Evolutionary conservation across 2,113 vertebrate genomes (phyloP).

Genomic region (Leptobrachium leishanense): DNA sequence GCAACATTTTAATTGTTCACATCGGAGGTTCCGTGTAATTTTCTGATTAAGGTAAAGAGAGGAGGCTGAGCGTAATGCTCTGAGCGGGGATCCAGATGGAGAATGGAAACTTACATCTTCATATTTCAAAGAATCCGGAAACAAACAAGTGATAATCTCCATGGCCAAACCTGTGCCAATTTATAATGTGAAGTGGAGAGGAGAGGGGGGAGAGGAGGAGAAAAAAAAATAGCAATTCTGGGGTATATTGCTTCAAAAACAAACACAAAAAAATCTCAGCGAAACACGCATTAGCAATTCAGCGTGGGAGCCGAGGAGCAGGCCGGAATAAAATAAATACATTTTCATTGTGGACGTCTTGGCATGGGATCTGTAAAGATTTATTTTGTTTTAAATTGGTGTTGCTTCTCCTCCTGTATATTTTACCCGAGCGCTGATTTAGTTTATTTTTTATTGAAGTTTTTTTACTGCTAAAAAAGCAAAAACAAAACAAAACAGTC

Average conservation of each 20-base stretch:
- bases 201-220: conserved; percentile 35
- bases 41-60: conserved; percentile 3
- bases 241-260: conserved; percentile 10
- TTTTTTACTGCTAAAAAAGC: too few relatives aligned
- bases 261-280: conserved; percentile 15
- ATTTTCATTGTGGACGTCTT: neutral
- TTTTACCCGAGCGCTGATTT: too few relatives aligned
- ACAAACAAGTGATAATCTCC: conserved; percentile 40
- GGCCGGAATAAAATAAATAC: neutral
- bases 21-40: conserved; percentile 8
- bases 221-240: neutral
- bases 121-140: conserved; percentile 41
- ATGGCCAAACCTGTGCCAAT: conserved; percentile 22
- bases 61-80: conserved; percentile 8
- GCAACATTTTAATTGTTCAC: conserved; percentile 19
- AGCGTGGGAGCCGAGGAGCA: neutral
- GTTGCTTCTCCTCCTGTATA: too few relatives aligned
- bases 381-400: too few relatives aligned
- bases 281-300: neutral
- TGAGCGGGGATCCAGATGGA: conserved; percentile 22
- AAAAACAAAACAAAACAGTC: too few relatives aligned
- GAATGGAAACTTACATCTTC: conserved; percentile 21
- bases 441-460: too few relatives aligned
- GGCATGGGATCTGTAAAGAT: neutral
- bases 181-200: conserved; percentile 25